phyloP scores from a whole-genome alignment of 2,113 vertebrate species.

The Platysteira castanea region DNA sequence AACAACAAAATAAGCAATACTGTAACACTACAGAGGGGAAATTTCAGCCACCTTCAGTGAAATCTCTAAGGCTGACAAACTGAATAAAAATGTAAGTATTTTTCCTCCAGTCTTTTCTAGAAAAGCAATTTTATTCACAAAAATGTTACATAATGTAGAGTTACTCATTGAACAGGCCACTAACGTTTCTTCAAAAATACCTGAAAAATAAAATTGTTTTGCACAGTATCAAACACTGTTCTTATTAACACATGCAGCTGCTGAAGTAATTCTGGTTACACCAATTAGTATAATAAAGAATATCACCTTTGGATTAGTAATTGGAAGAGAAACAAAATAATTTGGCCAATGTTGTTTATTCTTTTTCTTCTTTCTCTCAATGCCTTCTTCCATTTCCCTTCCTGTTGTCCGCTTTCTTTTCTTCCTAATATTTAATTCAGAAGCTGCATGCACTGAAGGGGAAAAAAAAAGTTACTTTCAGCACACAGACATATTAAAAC shows the following conservation, averaged over 20 bases:
- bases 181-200: background rate
- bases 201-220: background rate
- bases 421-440: constrained; percentile 69
- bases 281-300: background rate
- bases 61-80: background rate
- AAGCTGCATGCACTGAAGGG: constrained; percentile 65
- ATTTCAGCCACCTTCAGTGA: background rate
- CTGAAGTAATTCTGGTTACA: background rate
- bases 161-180: background rate
- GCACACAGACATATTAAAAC: background rate
- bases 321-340: constrained; percentile 93
- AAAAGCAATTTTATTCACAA: background rate
- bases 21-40: background rate
- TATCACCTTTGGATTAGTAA: constrained; percentile 80
- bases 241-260: background rate
- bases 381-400: constrained; percentile 73
- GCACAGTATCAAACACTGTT: background rate
- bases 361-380: constrained; percentile 77
- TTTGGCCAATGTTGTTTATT: constrained; percentile 78
- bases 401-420: constrained; percentile 76
- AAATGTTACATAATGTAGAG: background rate
- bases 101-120: background rate
- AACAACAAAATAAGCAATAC: background rate
- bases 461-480: background rate
- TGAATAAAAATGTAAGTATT: background rate